Percentiles rank a stretch among this genome's conserved stretches.
Evolutionary conservation across 2,113 vertebrate genomes (phyloP).

Genomic region (Actenoides lindsayi): DNA sequence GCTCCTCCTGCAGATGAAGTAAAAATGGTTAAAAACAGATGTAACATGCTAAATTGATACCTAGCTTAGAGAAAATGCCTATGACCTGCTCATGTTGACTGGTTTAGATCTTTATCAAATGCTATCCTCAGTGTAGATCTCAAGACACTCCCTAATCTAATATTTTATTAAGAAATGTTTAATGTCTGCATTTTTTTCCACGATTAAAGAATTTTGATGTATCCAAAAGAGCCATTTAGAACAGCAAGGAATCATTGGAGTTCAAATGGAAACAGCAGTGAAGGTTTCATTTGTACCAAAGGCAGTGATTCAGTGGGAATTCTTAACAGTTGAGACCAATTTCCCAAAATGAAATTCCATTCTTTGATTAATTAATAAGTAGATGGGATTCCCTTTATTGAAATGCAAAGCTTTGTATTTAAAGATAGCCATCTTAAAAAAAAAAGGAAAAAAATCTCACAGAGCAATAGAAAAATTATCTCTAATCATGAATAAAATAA

Average conservation of each 20-base stretch:
- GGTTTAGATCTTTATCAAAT: conserved; percentile 32
- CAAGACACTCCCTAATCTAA: conserved; percentile 30
- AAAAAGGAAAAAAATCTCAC: not conserved
- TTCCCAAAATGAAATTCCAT: conserved; percentile 68
- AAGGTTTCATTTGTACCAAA: conserved; percentile 59
- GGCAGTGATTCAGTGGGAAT: conserved; percentile 59
- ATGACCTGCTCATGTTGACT: conserved; percentile 3
- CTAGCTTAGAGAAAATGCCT: conserved; percentile 17
- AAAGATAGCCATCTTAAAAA: conserved; percentile 48
- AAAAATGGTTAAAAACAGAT: conserved; percentile 18
- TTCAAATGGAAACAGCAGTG: conserved; percentile 49
- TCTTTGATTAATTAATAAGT: conserved; percentile 73
- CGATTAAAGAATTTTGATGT: conserved; percentile 31
- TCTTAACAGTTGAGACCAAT: conserved; percentile 63
- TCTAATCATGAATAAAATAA: conserved; percentile 72
- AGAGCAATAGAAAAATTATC: conserved; percentile 28
- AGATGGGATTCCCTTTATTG: conserved; percentile 60
- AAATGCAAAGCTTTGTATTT: conserved; percentile 56
- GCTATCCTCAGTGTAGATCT: not conserved
- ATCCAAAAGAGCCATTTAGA: conserved; percentile 55
- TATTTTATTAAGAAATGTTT: conserved; percentile 64
- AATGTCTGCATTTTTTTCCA: conserved; percentile 49
- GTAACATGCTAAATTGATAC: not conserved
- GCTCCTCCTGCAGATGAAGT: not conserved
- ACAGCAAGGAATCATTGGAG: conserved; percentile 23